Evolutionary conservation across 1,140 invertebrate genomes (phyloP), one percentile per base, ranked within the genome.

Genomic region (Atta texana): DNA sequence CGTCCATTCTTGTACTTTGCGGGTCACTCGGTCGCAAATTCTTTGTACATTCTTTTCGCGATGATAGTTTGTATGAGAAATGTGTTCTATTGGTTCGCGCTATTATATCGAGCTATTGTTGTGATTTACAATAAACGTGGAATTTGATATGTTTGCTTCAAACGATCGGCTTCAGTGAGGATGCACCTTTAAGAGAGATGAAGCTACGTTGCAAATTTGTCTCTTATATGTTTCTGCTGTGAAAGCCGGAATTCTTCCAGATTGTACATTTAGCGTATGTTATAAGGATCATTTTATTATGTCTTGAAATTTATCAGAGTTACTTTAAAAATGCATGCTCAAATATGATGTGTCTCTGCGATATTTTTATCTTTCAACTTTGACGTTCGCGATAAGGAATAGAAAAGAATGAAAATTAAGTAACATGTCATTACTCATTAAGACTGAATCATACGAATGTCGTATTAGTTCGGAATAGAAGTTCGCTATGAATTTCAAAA

Each of bases 111-210:
- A 14, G 53, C 31, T 21, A 31, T 78, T 69, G 63, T 80, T 80
- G 77, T 59, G 64, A 86, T 61, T 86, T 66, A 72, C 75, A 66
- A 69, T 66, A 63, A 86, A 55, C 5, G 66, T 53, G 66, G 57
- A 86, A 72, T 86, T 81, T 39, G 66, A 51, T 72, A 61, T 18
- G 78, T 71, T 63, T 81, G 14, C n/a, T 18, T 68, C 7, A 39
- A 39, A 39, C 8, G 39, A 44, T 44, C 39, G 39, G 8, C 10
- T 44, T 44, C 10, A 10, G 8, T 44, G 39, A 8, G 39, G 39
- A 44, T 10, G 10, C 8, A 10, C 8, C 7, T 44, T 44, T 44
- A 44, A 44, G 8, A 44, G 49, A 14, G 7, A 18, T 14, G 28
- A 14, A n/a, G 18, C 18, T 31, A n/a, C n/a, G 39, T 51, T 68